phyloP scores from a whole-genome alignment of 2,113 vertebrate species.

The Bungarus multicinctus region DNA sequence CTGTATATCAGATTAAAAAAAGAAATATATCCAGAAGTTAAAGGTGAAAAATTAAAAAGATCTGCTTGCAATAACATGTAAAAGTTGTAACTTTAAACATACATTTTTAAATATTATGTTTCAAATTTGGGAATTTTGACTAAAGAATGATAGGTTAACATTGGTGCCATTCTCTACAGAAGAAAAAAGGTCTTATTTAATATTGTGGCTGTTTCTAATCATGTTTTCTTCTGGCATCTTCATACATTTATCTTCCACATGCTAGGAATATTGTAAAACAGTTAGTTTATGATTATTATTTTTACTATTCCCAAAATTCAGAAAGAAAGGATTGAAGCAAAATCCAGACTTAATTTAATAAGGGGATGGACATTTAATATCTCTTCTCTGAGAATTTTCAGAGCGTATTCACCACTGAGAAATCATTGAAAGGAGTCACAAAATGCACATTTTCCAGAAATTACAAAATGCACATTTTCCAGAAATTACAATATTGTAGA shows the following conservation, averaged over 20 bases:
- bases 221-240: not conserved
- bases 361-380: constrained; percentile 34
- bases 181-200: not conserved
- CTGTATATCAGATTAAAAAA: not conserved
- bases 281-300: constrained; percentile 43
- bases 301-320: constrained; percentile 47
- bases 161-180: not conserved
- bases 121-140: not conserved
- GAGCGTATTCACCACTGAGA: constrained; percentile 46
- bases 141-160: not conserved
- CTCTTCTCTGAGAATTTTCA: constrained; percentile 36
- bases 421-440: constrained; percentile 43
- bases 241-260: not conserved
- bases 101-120: not conserved
- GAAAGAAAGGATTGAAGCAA: constrained; percentile 46
- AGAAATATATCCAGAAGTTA: not conserved
- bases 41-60: not conserved
- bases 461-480: constrained; percentile 41
- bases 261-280: not conserved
- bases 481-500: constrained; percentile 50
- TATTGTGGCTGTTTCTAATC: not conserved
- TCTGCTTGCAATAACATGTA: not conserved
- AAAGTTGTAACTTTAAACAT: not conserved
- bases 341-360: constrained; percentile 55
- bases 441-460: constrained; percentile 56